Conservation (phyloP, 2,797 vertebrate species). For the Pseudomugil tenellus region DNA sequence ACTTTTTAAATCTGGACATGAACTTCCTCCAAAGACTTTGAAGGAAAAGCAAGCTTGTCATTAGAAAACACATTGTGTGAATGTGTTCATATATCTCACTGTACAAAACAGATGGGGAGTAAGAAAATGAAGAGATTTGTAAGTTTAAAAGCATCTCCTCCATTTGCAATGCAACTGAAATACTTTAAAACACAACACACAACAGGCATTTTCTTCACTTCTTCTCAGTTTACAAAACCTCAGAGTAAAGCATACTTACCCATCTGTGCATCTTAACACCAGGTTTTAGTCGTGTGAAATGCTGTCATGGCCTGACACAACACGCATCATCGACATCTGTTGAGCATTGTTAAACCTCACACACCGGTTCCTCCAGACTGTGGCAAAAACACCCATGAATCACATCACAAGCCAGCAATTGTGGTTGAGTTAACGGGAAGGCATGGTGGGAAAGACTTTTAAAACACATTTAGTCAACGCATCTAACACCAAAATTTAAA, state of each 20-base stretch:
- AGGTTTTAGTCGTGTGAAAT: neutral
- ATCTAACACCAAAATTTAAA: conserved; percentile 10
- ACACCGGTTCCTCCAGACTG: conserved; percentile 28
- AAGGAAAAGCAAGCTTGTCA: conserved; percentile 24
- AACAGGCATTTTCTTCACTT: neutral
- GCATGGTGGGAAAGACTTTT: conserved; percentile 15
- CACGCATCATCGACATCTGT: conserved; percentile 52
- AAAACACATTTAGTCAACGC: conserved; percentile 16
- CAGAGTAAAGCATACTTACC: neutral
- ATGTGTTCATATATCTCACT: conserved; percentile 25
- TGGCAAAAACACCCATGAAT: conserved; percentile 11
- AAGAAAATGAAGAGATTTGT: neutral
- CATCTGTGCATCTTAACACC: neutral
- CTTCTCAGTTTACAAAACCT: neutral
- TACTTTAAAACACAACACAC: conserved; percentile 12
- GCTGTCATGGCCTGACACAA: conserved; percentile 5
- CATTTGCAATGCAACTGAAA: conserved; percentile 55
- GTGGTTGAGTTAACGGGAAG: conserved; percentile 37
- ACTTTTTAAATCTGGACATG: conserved; percentile 57
- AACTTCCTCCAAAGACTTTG: conserved; percentile 40
- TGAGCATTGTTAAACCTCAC: conserved; percentile 33
- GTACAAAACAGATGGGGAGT: conserved; percentile 27
- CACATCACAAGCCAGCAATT: conserved; percentile 29
- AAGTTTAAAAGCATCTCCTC: conserved; percentile 23
- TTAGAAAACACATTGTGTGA: conserved; percentile 21